Evolutionary conservation across 2,113 vertebrate species (phyloP).

Genomic region (Dromaius novaehollandiae): DNA sequence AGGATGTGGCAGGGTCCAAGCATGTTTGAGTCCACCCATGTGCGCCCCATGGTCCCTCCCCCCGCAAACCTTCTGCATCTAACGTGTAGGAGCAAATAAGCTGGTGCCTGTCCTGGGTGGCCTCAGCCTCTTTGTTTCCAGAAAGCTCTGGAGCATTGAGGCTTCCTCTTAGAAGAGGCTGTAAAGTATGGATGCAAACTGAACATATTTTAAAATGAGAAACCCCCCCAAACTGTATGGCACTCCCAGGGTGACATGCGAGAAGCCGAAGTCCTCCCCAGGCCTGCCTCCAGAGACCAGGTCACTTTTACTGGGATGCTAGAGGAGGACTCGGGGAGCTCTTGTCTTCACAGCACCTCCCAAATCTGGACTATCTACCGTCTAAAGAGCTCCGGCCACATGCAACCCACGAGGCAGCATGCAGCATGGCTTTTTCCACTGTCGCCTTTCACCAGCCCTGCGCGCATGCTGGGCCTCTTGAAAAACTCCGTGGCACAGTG

Average conservation of each 20-base stretch:
- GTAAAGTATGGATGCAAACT: not conserved
- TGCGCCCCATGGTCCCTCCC: not conserved
- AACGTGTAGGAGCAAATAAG: not conserved
- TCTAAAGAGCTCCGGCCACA: not conserved
- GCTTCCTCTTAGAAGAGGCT: not conserved
- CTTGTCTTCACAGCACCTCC: not conserved
- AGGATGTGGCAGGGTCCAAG: not conserved
- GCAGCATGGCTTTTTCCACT: not conserved
- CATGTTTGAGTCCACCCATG: not conserved
- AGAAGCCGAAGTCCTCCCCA: not conserved
- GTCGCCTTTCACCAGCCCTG: not conserved
- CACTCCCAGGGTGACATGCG: not conserved
- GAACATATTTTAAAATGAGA: not conserved
- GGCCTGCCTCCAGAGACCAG: not conserved
- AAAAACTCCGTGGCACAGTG: not conserved
- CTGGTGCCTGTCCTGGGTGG: not conserved
- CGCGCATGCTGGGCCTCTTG: too few species aligned
- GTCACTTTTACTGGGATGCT: not conserved
- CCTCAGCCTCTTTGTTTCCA: not conserved
- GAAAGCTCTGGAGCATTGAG: not conserved
- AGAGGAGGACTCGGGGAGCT: not conserved
- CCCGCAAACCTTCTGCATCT: not conserved
- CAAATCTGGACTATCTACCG: not conserved
- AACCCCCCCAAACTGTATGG: not conserved
- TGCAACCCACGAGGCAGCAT: not conserved